These are phyloP conservation scores for Epirrhoe tristata DNA, from an alignment of 2,888 invertebrate genomes.

Conservation along the genomic window DNA sequence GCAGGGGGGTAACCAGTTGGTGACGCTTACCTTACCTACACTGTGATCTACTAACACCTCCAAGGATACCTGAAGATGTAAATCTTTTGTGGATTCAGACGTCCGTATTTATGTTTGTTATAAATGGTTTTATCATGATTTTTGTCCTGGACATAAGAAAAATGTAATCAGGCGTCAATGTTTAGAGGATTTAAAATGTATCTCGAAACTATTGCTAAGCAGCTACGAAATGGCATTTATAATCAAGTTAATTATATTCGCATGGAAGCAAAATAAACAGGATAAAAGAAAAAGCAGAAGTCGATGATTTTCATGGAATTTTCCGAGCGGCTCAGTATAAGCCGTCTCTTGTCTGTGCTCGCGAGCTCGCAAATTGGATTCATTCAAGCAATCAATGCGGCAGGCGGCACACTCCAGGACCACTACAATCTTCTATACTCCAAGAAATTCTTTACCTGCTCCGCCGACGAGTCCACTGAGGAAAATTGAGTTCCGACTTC, in stretches of 20 bases:
- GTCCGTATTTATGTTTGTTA: too few species aligned
- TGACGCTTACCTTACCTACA: too few species aligned
- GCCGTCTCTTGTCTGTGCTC: conserved; percentile 50
- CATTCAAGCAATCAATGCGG: conserved; percentile 66
- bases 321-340: conserved; percentile 43
- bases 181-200: too few species aligned
- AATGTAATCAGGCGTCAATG: too few species aligned
- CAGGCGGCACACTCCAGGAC: conserved; percentile 42
- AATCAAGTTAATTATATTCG: neutral
- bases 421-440: conserved; percentile 50
- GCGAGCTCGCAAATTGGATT: conserved; percentile 63
- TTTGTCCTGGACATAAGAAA: too few species aligned
- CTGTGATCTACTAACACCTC: too few species aligned
- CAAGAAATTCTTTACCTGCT: conserved; percentile 44
- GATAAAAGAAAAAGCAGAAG: conserved; percentile 22
- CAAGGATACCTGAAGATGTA: too few species aligned
- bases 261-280: conserved; percentile 8
- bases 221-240: too few species aligned
- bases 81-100: too few species aligned
- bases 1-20: too few species aligned
- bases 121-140: too few species aligned
- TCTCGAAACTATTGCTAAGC: too few species aligned
- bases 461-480: conserved; percentile 50
- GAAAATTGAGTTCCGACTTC: conserved; percentile 77
- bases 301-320: conserved; percentile 31